These are phyloP conservation scores for Clarias fuscus DNA, from an alignment of 2,797 vertebrate species.

Conservation along the genomic window DNA sequence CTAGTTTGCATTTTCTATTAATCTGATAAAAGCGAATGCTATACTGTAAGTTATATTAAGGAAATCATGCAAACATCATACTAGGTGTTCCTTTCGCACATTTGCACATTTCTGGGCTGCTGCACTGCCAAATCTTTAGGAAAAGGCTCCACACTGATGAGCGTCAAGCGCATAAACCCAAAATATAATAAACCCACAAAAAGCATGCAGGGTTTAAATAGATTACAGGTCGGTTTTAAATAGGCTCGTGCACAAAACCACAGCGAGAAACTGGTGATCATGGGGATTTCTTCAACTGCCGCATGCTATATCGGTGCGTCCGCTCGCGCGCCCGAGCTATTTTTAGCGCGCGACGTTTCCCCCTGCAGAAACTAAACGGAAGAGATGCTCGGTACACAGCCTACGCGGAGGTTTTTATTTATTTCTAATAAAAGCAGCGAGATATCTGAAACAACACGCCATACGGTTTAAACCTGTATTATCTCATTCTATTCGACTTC, in stretches of 20 bases:
- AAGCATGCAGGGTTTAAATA: slow-evolving; percentile 17
- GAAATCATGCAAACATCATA: neutral
- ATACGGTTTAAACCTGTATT: no score
- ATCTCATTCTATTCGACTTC: neutral
- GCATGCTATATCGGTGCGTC: slow-evolving; percentile 28
- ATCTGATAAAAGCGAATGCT: neutral
- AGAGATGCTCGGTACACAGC: slow-evolving; percentile 45
- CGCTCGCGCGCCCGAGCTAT: slow-evolving; percentile 43
- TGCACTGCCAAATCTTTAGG: neutral
- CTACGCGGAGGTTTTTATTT: neutral
- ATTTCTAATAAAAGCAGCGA: neutral
- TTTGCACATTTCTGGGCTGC: neutral
- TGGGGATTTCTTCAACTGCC: slow-evolving; percentile 23
- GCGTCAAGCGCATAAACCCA: neutral
- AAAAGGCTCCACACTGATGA: neutral
- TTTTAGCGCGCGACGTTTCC: slow-evolving; percentile 54
- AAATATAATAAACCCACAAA: neutral
- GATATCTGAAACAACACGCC: neutral
- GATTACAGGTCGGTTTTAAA: slow-evolving; percentile 17
- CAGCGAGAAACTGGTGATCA: slow-evolving; percentile 31
- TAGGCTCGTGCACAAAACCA: slow-evolving; percentile 6
- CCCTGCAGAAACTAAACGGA: slow-evolving; percentile 48
- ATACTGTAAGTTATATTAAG: neutral
- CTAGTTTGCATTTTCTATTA: slow-evolving; percentile 1
- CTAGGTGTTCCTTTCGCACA: neutral